phyloP scores from a whole-genome alignment of 92 coral and sea anemone genomes.

The Pocillopora grandis region DNA sequence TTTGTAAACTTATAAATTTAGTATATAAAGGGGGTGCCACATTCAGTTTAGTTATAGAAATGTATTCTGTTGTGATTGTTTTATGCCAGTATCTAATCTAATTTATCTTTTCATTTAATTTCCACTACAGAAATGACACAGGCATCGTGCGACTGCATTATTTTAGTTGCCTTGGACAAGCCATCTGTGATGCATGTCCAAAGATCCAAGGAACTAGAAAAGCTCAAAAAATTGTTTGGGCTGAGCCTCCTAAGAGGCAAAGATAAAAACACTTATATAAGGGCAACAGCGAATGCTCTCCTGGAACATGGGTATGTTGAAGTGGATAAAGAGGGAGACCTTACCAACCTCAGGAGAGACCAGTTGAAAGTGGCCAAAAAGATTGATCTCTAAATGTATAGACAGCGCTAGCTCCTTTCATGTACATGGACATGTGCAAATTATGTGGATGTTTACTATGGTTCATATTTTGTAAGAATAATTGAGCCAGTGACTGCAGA shows the following conservation, averaged over 20 bases:
- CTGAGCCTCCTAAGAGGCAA: slow-evolving; percentile 24
- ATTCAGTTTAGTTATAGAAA: background rate
- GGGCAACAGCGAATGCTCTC: no score
- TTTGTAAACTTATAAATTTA: background rate
- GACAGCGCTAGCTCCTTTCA: no score
- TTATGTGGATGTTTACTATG: no score
- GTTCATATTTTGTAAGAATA: no score
- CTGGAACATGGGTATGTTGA: no score
- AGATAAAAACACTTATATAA: slow-evolving; percentile 22
- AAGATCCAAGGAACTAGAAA: slow-evolving; percentile 4
- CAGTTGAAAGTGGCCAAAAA: no score
- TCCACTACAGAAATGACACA: slow-evolving; percentile 20
- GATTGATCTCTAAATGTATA: no score
- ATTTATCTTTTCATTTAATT: background rate
- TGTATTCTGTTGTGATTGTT: background rate
- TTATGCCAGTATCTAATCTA: background rate
- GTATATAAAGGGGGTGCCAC: background rate
- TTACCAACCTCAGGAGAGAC: no score
- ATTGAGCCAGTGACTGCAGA: no score
- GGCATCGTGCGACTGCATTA: slow-evolving; percentile 21
- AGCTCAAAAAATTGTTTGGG: slow-evolving; percentile 17
- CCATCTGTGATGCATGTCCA: background rate
- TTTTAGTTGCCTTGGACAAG: slow-evolving; percentile 1
- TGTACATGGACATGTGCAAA: no score
- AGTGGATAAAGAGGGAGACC: no score